Conservation (phyloP, 92 coral and sea anemone genomes). For the Parazoanthus swiftii region DNA sequence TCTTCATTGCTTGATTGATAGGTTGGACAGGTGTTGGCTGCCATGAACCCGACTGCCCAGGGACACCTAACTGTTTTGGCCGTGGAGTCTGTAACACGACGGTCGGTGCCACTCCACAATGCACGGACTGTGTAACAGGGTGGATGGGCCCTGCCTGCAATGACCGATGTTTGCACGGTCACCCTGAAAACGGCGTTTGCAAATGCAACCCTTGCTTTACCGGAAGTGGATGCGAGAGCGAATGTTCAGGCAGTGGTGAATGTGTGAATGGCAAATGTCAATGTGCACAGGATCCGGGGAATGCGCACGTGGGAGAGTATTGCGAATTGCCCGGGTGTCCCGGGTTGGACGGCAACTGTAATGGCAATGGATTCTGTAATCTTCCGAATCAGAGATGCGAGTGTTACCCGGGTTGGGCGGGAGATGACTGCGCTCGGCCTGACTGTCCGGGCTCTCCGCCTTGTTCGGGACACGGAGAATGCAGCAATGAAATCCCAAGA, state of each 20-base stretch:
- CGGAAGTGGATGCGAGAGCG: constrained; percentile 67
- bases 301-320: constrained; percentile 62
- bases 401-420: constrained; percentile 76
- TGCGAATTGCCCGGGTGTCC: constrained; percentile 75
- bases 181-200: constrained; percentile 51
- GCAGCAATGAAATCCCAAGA: constrained; percentile 59
- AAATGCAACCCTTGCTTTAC: constrained; percentile 67
- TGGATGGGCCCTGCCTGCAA: constrained; percentile 79
- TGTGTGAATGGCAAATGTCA: constrained; percentile 57
- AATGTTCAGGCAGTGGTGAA: constrained; percentile 64
- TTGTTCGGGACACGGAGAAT: constrained; percentile 67
- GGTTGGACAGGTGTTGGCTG: constrained; percentile 75
- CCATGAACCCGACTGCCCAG: constrained; percentile 66
- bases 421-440: constrained; percentile 54
- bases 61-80: constrained; percentile 71
- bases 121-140: constrained; percentile 58
- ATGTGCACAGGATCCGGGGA: constrained; percentile 49
- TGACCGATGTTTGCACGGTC: constrained; percentile 62
- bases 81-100: constrained; percentile 71
- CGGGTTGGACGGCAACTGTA: constrained; percentile 70
- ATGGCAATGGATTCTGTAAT: constrained; percentile 65
- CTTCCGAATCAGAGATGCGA: constrained; percentile 54
- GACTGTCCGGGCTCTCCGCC: constrained; percentile 72
- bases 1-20: neutral
- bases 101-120: constrained; percentile 56